Conservation (phyloP, 2,888 invertebrate genomes). For the Gortyna flavago region DNA sequence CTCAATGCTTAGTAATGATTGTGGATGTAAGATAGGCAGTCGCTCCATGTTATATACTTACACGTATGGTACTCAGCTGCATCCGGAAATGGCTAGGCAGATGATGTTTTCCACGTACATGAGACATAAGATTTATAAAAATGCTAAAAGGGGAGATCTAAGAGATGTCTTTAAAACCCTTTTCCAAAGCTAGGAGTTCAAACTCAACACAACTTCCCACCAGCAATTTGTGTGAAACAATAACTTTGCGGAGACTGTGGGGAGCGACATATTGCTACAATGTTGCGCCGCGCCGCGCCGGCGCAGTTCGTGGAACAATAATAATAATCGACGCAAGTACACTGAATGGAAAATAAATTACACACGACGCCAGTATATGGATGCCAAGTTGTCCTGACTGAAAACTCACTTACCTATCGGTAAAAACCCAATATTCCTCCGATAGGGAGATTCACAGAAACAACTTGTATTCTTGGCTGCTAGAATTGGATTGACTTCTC, state of each 20-base stretch:
- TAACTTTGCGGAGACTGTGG: slow-evolving; percentile 33
- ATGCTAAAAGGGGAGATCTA: background rate
- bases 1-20: background rate
- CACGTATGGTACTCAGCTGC: background rate
- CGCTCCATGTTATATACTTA: background rate
- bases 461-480: too few species aligned
- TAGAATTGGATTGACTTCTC: too few species aligned
- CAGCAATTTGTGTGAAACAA: slow-evolving; percentile 56
- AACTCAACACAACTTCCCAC: slow-evolving; percentile 12
- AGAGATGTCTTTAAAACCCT: background rate
- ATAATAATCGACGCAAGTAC: slow-evolving; percentile 84
- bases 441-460: too few species aligned
- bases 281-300: too few species aligned
- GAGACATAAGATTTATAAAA: background rate
- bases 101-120: background rate
- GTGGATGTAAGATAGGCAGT: background rate
- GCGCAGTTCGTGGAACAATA: slow-evolving; percentile 83
- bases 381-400: slow-evolving; percentile 25
- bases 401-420: slow-evolving; percentile 38
- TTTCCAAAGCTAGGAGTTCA: background rate
- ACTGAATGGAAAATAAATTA: slow-evolving; percentile 89
- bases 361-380: slow-evolving; percentile 74
- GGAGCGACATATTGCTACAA: slow-evolving; percentile 62
- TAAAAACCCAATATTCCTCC: slow-evolving; percentile 6
- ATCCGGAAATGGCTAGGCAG: background rate